phyloP scores from a whole-genome alignment of 35 echinoderm and acorn worm species.

The Lytechinus pictus region DNA sequence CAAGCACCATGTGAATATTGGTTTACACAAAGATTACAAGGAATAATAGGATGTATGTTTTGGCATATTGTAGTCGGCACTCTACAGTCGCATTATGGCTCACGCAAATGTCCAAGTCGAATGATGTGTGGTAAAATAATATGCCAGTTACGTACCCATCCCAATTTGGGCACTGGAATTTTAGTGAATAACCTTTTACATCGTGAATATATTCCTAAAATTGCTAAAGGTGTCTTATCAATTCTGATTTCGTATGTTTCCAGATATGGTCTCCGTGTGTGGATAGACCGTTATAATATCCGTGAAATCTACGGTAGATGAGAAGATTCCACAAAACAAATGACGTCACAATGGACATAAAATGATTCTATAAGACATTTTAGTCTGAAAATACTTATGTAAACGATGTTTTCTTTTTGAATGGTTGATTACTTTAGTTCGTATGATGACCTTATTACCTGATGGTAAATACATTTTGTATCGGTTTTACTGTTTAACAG shows the following conservation, averaged over 20 bases:
- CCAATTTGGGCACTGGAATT: neutral
- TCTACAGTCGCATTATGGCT: neutral
- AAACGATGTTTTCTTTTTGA: too few species aligned
- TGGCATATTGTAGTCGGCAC: neutral
- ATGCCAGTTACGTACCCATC: too few species aligned
- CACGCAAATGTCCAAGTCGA: too few species aligned
- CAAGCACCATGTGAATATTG: neutral
- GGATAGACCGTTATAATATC: neutral
- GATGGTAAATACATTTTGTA: too few species aligned
- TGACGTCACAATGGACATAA: neutral
- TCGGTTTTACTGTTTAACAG: neutral
- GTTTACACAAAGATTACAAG: conserved; percentile 3
- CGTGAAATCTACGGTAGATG: neutral
- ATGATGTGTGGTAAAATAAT: too few species aligned
- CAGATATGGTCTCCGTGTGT: neutral
- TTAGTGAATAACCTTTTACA: neutral
- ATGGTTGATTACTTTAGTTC: too few species aligned
- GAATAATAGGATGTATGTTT: neutral
- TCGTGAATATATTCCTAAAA: neutral
- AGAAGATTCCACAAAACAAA: neutral
- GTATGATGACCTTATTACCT: too few species aligned
- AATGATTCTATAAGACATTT: neutral
- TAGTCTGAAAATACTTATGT: too few species aligned
- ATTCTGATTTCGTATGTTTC: neutral
- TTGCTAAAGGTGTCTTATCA: neutral